Conservation (phyloP, 2,797 vertebrate species). For the Cuculus canorus region DNA sequence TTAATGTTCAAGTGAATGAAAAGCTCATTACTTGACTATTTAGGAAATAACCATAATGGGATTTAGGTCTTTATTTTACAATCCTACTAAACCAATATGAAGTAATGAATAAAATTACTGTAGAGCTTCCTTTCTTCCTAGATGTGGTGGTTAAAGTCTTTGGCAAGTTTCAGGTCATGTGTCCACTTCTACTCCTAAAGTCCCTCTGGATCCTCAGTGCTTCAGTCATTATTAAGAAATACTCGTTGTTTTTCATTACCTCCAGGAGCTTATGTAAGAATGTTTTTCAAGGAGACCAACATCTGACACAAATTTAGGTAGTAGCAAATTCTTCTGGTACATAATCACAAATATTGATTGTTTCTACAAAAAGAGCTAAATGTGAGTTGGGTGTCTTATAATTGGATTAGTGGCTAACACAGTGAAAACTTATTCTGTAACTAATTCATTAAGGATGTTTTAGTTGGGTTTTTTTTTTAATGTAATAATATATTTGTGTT, state of each 20-base stretch:
- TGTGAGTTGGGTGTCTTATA: neutral
- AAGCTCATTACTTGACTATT: neutral
- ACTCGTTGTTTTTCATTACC: neutral
- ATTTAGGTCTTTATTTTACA: neutral
- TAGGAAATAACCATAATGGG: neutral
- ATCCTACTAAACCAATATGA: neutral
- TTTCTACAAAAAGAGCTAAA: neutral
- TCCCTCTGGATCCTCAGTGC: neutral
- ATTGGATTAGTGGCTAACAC: neutral
- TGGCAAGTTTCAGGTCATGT: neutral
- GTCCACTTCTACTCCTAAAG: neutral
- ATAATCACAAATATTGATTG: neutral
- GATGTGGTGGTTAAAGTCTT: neutral
- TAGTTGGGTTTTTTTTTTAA: neutral
- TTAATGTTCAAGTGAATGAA: neutral
- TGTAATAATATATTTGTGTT: neutral
- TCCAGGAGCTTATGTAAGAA: neutral
- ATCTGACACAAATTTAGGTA: neutral
- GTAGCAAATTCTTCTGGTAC: neutral
- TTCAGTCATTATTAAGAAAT: neutral
- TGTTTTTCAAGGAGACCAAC: neutral
- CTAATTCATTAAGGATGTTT: neutral
- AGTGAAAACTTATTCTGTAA: neutral
- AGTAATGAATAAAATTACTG: neutral
- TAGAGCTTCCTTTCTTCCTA: neutral